phyloP scores from a whole-genome alignment of 2,113 vertebrate genomes.

The Peromyscus leucopus region DNA sequence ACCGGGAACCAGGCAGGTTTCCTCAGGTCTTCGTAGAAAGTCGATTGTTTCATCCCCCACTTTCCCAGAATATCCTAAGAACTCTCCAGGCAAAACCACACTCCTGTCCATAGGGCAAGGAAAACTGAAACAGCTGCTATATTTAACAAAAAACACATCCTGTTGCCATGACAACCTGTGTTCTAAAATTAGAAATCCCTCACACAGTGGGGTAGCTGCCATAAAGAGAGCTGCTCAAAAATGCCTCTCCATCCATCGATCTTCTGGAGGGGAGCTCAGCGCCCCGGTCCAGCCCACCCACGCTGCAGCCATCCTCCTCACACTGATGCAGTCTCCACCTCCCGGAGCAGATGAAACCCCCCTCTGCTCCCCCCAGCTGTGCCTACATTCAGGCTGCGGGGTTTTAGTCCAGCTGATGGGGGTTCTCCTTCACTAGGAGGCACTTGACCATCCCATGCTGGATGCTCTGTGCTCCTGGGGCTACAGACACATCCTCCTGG shows the following conservation, averaged over 20 bases:
- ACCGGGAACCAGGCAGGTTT: not conserved
- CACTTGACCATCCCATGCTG: too few relatives aligned
- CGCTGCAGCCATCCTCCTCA: too few relatives aligned
- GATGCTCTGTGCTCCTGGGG: too few relatives aligned
- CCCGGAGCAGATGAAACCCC: fast-evolving
- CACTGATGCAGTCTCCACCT: not conserved
- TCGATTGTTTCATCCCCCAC: not conserved
- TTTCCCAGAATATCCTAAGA: slow-evolving; percentile 54
- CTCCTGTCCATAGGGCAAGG: slow-evolving; percentile 78
- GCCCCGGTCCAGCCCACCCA: not conserved
- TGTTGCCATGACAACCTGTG: slow-evolving; percentile 82
- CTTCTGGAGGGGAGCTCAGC: fast-evolving
- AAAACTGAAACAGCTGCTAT: slow-evolving; percentile 82
- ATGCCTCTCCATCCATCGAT: not conserved
- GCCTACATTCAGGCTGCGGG: not conserved
- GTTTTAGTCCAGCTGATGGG: fast-evolving
- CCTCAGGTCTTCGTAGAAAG: slow-evolving; percentile 41
- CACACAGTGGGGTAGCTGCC: slow-evolving; percentile 56
- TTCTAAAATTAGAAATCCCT: slow-evolving; percentile 85
- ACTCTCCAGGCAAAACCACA: slow-evolving; percentile 60
- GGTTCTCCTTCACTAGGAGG: too few relatives aligned
- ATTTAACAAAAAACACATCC: slow-evolving; percentile 83
- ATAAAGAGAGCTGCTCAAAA: slow-evolving; percentile 41
- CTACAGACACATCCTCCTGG: not conserved
- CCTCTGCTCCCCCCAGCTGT: too few relatives aligned